phyloP scores from a whole-genome alignment of 2,888 invertebrate species.

The Drosophila falleni region DNA sequence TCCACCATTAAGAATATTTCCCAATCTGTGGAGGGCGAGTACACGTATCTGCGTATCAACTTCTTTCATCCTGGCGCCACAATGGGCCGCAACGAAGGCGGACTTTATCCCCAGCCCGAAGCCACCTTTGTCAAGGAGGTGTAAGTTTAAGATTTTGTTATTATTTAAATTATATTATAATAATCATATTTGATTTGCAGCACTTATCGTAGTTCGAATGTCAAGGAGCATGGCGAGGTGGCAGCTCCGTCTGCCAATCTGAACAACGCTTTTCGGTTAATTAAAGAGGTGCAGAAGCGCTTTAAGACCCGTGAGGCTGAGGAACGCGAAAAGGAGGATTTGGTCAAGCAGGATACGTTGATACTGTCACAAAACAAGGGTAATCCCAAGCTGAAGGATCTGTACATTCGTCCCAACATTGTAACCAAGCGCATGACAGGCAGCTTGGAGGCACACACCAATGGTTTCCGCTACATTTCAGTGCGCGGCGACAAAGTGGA shows the following conservation, averaged over 20 bases:
- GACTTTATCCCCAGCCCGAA: conserved; percentile 96
- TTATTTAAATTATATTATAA: too few species aligned
- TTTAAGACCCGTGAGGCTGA: conserved; percentile 99
- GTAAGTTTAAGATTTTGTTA: conserved; percentile 86
- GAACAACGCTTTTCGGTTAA: conserved; percentile 97
- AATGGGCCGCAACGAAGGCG: conserved; percentile 96
- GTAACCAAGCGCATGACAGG: conserved; percentile 98
- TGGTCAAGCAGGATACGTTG: conserved; percentile 99
- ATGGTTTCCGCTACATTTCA: conserved; percentile 98
- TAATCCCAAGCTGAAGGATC: conserved; percentile 98
- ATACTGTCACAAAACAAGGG: conserved; percentile 97
- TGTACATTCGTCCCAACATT: conserved; percentile 99
- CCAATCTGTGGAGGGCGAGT: conserved; percentile 98
- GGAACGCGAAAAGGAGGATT: conserved; percentile 98
- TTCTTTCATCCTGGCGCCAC: conserved; percentile 99
- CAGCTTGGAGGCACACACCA: conserved; percentile 96
- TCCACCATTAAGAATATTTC: conserved; percentile 99
- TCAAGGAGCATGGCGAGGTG: conserved; percentile 98
- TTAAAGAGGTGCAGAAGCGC: conserved; percentile 99
- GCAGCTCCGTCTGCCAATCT: conserved; percentile 97
- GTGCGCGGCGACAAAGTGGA: conserved; percentile 99
- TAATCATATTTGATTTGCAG: conserved; percentile 85
- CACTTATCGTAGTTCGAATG: conserved; percentile 98
- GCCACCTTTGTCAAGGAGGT: conserved; percentile 99
- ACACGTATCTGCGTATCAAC: conserved; percentile 98